Evolutionary conservation across 2,888 invertebrate genomes (phyloP).

Genomic region (Watsonalla cultraria): DNA sequence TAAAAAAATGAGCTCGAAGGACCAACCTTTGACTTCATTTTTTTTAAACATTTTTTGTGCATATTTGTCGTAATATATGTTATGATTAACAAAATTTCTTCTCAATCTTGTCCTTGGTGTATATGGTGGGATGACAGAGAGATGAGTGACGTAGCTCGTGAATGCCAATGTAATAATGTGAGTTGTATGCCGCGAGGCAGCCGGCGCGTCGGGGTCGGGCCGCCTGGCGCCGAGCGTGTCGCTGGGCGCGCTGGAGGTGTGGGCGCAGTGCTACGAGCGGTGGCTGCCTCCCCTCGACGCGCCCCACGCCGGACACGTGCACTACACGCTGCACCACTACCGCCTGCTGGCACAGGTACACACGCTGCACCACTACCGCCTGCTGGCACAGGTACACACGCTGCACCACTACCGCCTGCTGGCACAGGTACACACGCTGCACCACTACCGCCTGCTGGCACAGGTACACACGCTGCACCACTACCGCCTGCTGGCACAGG

Average conservation of each 20-base stretch:
- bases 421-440: conserved; percentile 5
- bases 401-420: conserved; percentile 2
- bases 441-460: neutral
- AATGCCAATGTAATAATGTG: too few relatives aligned
- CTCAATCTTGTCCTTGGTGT: too few relatives aligned
- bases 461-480: conserved; percentile 5
- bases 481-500: conserved; percentile 3
- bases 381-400: conserved; percentile 5
- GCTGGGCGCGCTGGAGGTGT: conserved; percentile 83
- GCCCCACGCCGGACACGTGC: conserved; percentile 82
- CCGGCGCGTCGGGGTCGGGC: conserved; percentile 10
- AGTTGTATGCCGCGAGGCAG: neutral
- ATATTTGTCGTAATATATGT: too few relatives aligned
- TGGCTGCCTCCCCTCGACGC: conserved; percentile 92
- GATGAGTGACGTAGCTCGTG: too few relatives aligned
- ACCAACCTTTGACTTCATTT: too few relatives aligned
- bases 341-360: conserved; percentile 4
- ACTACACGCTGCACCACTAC: conserved; percentile 36
- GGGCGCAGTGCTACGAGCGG: conserved; percentile 94
- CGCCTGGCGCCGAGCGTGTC: conserved; percentile 67
- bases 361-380: conserved; percentile 1
- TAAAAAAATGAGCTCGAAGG: too few relatives aligned
- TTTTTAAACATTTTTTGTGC: too few relatives aligned
- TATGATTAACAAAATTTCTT: too few relatives aligned
- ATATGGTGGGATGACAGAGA: too few relatives aligned